These are phyloP conservation scores for Acyrthosiphon pisum DNA, from an alignment of 1,140 invertebrate species.

Conservation along the genomic window DNA sequence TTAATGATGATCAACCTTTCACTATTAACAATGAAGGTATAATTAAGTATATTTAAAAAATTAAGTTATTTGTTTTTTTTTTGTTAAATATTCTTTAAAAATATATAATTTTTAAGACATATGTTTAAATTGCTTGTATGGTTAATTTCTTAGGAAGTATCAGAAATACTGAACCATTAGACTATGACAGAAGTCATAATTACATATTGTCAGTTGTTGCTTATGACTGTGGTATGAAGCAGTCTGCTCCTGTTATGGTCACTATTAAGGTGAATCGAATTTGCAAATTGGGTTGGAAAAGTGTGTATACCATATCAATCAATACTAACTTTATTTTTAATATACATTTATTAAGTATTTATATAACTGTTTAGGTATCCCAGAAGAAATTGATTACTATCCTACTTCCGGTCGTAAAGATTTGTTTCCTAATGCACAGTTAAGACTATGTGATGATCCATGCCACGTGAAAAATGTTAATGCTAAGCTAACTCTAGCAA, in stretches of 20 bases:
- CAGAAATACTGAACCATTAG: constrained; percentile 87
- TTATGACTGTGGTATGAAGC: constrained; percentile 92
- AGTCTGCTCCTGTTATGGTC: constrained; percentile 85
- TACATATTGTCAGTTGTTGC: constrained; percentile 97
- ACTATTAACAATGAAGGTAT: constrained; percentile 88
- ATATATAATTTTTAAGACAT: neutral
- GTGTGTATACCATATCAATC: constrained; percentile 63
- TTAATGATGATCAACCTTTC: constrained; percentile 89
- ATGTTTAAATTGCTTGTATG: constrained; percentile 50
- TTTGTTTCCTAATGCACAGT: constrained; percentile 83
- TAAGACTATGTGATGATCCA: constrained; percentile 87
- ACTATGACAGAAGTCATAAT: constrained; percentile 91
- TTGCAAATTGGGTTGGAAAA: constrained; percentile 79
- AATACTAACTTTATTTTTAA: neutral
- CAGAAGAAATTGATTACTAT: constrained; percentile 89
- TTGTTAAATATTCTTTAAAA: neutral
- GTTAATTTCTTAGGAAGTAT: constrained; percentile 73
- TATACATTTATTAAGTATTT: neutral
- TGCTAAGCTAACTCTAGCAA: constrained; percentile 74
- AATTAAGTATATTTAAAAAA: neutral
- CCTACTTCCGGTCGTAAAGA: constrained; percentile 80
- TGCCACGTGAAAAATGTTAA: constrained; percentile 73
- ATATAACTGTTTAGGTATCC: constrained; percentile 69
- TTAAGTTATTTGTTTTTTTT: neutral
- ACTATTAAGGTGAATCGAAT: constrained; percentile 88